phyloP scores from a whole-genome alignment of 2,113 vertebrate species.

The Aspiorhynchus laticeps region DNA sequence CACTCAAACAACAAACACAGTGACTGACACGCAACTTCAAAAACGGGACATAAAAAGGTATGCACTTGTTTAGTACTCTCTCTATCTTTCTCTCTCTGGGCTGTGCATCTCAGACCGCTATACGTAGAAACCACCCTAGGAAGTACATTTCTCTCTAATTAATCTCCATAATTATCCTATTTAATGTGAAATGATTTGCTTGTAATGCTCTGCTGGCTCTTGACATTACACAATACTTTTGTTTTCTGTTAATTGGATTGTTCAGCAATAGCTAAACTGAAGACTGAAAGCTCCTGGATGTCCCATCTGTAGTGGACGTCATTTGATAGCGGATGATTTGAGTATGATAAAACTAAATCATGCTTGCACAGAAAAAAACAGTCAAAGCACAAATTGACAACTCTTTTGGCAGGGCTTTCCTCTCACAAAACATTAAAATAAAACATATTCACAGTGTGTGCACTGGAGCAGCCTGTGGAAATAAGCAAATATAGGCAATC shows the following conservation, averaged over 20 bases:
- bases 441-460: background rate
- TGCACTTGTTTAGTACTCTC: background rate
- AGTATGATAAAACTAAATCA: background rate
- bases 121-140: background rate
- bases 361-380: background rate
- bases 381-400: background rate
- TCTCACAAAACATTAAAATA: background rate
- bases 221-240: constrained; percentile 24
- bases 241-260: constrained; percentile 45
- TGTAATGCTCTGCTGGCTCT: constrained; percentile 30
- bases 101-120: background rate
- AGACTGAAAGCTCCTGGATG: background rate
- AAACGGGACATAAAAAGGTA: constrained; percentile 17
- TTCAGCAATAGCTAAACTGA: constrained; percentile 2
- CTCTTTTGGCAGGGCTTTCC: background rate
- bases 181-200: constrained; percentile 40
- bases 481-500: background rate
- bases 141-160: constrained; percentile 29
- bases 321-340: background rate
- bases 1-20: constrained; percentile 14
- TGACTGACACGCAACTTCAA: constrained; percentile 8
- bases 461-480: background rate
- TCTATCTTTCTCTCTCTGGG: background rate
- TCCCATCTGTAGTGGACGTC: background rate
- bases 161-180: constrained; percentile 37